phyloP scores from a whole-genome alignment of 2,888 invertebrate genomes.

The Allolobophora icterica region DNA sequence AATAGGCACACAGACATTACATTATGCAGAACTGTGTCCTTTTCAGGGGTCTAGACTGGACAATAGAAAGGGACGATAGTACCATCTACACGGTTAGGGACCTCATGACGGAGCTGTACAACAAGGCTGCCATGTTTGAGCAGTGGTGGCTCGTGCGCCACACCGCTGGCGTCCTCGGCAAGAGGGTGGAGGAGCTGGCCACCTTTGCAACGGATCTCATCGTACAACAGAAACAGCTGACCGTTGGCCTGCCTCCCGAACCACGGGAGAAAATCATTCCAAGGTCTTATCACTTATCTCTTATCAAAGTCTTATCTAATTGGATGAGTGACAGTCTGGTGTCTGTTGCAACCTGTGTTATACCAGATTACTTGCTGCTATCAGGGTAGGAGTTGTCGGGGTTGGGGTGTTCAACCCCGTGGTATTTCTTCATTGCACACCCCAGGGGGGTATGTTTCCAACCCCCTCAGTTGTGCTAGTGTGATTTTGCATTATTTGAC shows the following conservation, averaged over 20 bases:
- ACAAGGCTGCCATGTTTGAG: neutral
- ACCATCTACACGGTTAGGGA: neutral
- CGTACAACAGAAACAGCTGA: neutral
- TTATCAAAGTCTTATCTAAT: neutral
- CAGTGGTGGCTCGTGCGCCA: constrained; percentile 21
- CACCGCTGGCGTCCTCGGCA: constrained; percentile 6
- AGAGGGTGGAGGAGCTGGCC: neutral
- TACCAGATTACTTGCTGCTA: too few species aligned
- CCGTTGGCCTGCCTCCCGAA: neutral
- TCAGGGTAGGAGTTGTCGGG: too few species aligned
- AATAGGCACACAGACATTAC: too few species aligned
- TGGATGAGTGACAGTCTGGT: too few species aligned
- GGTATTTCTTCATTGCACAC: too few species aligned
- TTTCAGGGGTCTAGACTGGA: neutral
- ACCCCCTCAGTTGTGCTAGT: too few species aligned
- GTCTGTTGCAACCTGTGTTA: too few species aligned
- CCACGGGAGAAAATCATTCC: constrained; percentile 18
- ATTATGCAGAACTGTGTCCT: too few species aligned
- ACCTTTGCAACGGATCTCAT: neutral
- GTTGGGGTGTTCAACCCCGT: too few species aligned
- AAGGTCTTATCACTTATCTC: neutral
- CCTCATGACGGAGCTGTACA: constrained; percentile 5
- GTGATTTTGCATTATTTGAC: too few species aligned
- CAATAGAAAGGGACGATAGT: neutral
- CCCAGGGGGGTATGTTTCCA: too few species aligned